A percentile compares a stretch with the other conserved stretches of the same genome.
Evolutionary conservation across 2,113 vertebrate species (phyloP).

Genomic region (Psephotus haematonotus): DNA sequence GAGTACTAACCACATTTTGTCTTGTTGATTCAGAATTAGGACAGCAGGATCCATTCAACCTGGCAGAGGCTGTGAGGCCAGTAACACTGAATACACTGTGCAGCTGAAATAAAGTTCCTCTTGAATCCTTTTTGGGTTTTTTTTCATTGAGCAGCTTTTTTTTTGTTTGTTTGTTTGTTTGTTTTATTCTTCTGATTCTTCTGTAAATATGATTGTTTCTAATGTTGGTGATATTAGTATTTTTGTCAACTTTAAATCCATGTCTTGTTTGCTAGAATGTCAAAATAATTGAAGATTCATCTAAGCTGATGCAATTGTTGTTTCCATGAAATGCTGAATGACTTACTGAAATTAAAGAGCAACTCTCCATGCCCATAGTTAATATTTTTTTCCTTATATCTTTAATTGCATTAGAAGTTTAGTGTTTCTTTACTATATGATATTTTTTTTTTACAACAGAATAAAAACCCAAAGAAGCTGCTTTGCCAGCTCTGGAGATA

Average conservation of each 20-base stretch:
- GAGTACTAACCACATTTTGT: neutral
- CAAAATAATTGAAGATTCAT: neutral
- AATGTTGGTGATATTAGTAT: neutral
- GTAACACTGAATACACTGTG: neutral
- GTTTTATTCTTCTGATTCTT: neutral
- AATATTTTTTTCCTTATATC: neutral
- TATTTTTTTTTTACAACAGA: neutral
- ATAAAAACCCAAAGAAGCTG: neutral
- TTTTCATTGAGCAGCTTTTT: neutral
- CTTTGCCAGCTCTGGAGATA: neutral
- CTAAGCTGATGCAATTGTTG: neutral
- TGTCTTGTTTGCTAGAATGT: neutral
- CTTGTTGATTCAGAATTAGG: neutral
- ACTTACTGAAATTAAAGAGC: neutral
- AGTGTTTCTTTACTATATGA: neutral
- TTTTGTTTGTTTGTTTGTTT: too few species aligned
- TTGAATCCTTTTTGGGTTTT: neutral
- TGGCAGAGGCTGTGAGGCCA: neutral
- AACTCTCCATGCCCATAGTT: neutral
- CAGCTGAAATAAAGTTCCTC: neutral
- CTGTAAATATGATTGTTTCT: neutral
- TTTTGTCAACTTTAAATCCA: neutral
- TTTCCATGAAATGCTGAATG: neutral
- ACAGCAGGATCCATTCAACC: neutral
- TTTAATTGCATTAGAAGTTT: neutral